These are phyloP conservation scores for Nemapogon koenigi DNA, from an alignment of 2,888 invertebrate genomes.

Conservation along the genomic window DNA sequence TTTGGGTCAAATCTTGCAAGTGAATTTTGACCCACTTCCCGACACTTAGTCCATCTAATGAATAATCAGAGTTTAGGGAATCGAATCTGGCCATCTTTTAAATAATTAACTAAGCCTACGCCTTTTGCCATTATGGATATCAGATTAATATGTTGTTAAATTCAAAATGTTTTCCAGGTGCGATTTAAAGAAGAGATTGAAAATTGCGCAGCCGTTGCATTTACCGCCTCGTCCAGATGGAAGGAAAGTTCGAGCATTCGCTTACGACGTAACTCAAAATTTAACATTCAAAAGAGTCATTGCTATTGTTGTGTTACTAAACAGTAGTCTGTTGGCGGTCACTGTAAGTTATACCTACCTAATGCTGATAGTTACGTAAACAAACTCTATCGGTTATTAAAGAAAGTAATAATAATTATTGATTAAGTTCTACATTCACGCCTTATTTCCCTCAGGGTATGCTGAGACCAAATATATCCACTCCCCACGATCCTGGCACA, in stretches of 20 bases:
- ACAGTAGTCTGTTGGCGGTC: conserved; percentile 89
- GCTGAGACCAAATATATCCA: no score
- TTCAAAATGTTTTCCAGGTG: conserved; percentile 72
- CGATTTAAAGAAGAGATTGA: conserved; percentile 96
- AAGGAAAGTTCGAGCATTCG: conserved; percentile 87
- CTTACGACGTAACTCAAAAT: conserved; percentile 98
- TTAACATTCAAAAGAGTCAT: conserved; percentile 94
- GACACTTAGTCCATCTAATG: neutral
- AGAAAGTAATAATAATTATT: no score
- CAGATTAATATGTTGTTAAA: no score
- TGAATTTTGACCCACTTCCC: no score
- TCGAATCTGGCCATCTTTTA: neutral
- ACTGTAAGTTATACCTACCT: no score
- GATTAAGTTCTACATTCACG: no score
- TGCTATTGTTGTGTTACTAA: conserved; percentile 91
- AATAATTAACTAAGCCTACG: neutral
- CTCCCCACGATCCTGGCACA: no score
- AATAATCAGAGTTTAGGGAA: neutral
- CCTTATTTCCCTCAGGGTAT: no score
- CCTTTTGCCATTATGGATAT: neutral
- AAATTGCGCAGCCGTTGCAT: conserved; percentile 98
- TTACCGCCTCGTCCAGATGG: conserved; percentile 97
- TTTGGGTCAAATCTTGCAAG: no score
- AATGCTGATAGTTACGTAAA: no score
- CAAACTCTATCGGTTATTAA: no score